These are phyloP conservation scores for Perca schrenkii DNA, from an alignment of 2,113 vertebrate species.

Conservation along the genomic window DNA sequence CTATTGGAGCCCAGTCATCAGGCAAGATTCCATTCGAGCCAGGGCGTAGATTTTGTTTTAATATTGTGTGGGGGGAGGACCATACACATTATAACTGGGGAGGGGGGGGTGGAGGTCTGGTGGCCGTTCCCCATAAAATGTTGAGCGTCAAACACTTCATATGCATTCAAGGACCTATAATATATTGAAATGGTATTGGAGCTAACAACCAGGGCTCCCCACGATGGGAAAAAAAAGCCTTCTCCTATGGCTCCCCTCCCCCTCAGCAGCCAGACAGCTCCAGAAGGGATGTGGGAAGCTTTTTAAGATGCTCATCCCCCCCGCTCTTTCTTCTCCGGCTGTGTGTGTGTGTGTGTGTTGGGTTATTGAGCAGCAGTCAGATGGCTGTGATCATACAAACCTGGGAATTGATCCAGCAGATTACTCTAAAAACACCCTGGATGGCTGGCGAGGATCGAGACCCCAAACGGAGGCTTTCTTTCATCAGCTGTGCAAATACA, in stretches of 20 bases:
- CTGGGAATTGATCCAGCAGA: conserved; percentile 60
- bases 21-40: too few species aligned
- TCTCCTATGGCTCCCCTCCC: conserved; percentile 24
- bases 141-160: too few species aligned
- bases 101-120: too few species aligned
- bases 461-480: conserved; percentile 27
- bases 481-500: conserved; percentile 33
- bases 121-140: too few species aligned
- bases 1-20: too few species aligned
- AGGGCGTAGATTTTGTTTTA: too few species aligned
- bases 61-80: too few species aligned
- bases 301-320: conserved; percentile 45
- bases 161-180: too few species aligned
- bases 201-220: background rate
- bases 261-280: conserved; percentile 32
- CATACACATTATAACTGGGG: too few species aligned
- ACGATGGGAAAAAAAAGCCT: background rate
- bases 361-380: conserved; percentile 62
- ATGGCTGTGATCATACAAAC: conserved; percentile 68
- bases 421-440: conserved; percentile 44
- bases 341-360: conserved; percentile 45
- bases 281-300: conserved; percentile 52
- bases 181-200: background rate
- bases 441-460: conserved; percentile 32
- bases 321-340: conserved; percentile 15